A percentile compares a stretch with the other conserved stretches of the same genome.
Evolutionary conservation across 1,140 invertebrate species (phyloP).

Genomic region (Drosophila mayri): DNA sequence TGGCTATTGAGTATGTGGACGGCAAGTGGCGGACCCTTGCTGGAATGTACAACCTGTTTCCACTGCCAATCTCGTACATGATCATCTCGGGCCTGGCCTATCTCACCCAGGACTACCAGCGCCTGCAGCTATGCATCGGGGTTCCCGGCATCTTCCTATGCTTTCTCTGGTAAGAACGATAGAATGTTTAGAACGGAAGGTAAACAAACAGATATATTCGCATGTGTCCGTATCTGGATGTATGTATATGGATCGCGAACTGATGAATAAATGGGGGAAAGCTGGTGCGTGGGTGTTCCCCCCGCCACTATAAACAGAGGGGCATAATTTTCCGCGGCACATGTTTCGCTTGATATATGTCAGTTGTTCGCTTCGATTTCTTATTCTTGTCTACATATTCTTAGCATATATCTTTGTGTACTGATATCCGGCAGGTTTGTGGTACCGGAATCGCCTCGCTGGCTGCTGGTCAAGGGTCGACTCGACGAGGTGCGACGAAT

Average conservation of each 20-base stretch:
- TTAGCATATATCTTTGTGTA: background rate
- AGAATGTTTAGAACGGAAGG: constrained; percentile 6
- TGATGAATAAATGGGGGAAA: constrained; percentile 53
- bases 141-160: constrained; percentile 89
- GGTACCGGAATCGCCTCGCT: constrained; percentile 93
- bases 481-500: constrained; percentile 89
- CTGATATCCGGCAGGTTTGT: constrained; percentile 87
- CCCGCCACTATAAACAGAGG: constrained; percentile 45
- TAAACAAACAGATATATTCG: constrained; percentile 49
- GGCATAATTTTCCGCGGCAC: constrained; percentile 45
- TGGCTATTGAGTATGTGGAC: constrained; percentile 90
- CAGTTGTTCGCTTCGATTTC: constrained; percentile 13
- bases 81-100: constrained; percentile 90
- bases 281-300: constrained; percentile 59
- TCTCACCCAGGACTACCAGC: constrained; percentile 90
- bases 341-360: constrained; percentile 28
- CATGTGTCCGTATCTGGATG: constrained; percentile 7
- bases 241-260: constrained; percentile 48
- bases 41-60: constrained; percentile 90
- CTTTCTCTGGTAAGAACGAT: constrained; percentile 87
- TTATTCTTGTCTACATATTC: background rate
- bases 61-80: constrained; percentile 90
- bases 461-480: constrained; percentile 91
- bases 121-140: constrained; percentile 90
- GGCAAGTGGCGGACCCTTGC: constrained; percentile 90